These are phyloP conservation scores for Phalloptychus januarius DNA, from an alignment of 2,797 vertebrate species.

Conservation along the genomic window DNA sequence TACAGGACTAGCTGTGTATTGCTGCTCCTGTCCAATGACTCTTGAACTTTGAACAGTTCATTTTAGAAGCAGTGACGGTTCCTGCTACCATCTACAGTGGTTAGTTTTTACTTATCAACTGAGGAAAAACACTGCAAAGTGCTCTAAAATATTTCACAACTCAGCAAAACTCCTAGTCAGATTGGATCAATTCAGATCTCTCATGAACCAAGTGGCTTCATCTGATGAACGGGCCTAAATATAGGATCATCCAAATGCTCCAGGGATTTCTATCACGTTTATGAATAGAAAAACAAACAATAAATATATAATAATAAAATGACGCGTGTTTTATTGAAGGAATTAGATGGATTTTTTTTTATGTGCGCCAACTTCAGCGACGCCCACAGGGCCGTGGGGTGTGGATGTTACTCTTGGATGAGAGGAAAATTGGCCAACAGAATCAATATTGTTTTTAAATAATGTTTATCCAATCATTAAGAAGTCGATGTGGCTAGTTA, in stretches of 20 bases:
- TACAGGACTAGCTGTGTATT: neutral
- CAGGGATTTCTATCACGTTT: neutral
- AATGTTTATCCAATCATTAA: neutral
- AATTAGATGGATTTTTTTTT: neutral
- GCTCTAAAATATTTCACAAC: neutral
- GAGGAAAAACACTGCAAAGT: neutral
- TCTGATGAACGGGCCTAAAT: neutral
- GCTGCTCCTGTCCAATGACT: neutral
- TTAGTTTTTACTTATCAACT: neutral
- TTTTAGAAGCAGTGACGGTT: neutral
- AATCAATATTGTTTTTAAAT: neutral
- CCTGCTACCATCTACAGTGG: neutral
- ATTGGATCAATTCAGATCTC: neutral
- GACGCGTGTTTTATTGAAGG: neutral
- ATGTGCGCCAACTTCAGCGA: neutral
- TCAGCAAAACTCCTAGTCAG: neutral
- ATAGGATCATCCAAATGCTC: neutral
- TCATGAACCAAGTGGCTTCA: neutral
- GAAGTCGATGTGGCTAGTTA: neutral
- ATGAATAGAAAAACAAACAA: neutral
- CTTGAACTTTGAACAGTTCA: neutral
- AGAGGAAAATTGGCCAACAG: neutral
- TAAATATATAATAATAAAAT: neutral
- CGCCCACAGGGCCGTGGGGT: constrained; percentile 2
- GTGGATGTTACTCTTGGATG: neutral